These are phyloP conservation scores for Vesta saturnalis DNA, from an alignment of 2,888 invertebrate genomes.

Conservation along the genomic window DNA sequence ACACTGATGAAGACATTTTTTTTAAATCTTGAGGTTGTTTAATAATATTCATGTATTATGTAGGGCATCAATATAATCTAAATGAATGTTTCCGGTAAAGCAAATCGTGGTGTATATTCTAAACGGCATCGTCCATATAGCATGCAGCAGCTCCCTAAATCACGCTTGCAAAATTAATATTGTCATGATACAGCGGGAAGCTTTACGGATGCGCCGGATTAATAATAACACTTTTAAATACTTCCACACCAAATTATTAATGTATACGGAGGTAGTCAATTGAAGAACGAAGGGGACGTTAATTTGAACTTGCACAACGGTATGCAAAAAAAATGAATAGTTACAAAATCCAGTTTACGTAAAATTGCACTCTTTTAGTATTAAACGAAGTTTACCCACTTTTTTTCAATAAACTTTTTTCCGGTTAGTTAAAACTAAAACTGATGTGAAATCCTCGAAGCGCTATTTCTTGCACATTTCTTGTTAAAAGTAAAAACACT, in stretches of 20 bases:
- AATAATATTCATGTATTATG: slow-evolving; percentile 42
- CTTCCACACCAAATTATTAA: slow-evolving; percentile 23
- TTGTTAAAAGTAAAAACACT: slow-evolving; percentile 12
- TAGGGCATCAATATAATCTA: slow-evolving; percentile 55
- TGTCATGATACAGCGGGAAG: slow-evolving; percentile 49
- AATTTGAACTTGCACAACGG: background rate
- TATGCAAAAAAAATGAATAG: background rate
- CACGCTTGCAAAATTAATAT: slow-evolving; percentile 49
- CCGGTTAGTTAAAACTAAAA: background rate
- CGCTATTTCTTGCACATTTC: background rate
- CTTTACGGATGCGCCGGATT: slow-evolving; percentile 26
- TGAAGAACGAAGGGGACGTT: background rate
- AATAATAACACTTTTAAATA: slow-evolving; percentile 31
- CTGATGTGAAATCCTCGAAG: too few relatives aligned
- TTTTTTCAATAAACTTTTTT: background rate
- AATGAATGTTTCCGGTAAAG: slow-evolving; percentile 55
- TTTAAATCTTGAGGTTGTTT: background rate
- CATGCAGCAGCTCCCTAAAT: slow-evolving; percentile 33
- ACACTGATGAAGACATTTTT: background rate
- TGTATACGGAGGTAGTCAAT: background rate
- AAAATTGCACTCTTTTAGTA: background rate
- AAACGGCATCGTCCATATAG: slow-evolving; percentile 38
- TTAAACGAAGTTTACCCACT: background rate
- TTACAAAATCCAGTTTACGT: too few relatives aligned
- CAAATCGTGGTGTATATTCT: slow-evolving; percentile 22